phyloP scores from a whole-genome alignment of 2,888 invertebrate genomes.

The Opisthograptis luteolata region DNA sequence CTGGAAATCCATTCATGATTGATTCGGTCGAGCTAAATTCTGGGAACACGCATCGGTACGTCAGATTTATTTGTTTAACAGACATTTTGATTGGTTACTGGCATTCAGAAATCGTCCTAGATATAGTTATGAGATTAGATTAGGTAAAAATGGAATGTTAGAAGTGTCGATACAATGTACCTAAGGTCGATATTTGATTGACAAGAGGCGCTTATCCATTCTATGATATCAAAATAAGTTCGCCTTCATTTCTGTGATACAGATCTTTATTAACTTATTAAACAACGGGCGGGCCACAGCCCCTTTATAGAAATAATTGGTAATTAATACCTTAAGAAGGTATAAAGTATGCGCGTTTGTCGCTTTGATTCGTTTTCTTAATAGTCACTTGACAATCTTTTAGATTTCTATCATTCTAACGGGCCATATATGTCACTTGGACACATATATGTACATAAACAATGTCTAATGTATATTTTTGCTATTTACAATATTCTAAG shows the following conservation, averaged over 20 bases:
- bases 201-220: slow-evolving; percentile 1
- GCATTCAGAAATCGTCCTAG: slow-evolving; percentile 14
- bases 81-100: slow-evolving; percentile 3
- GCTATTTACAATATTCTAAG: too few relatives aligned
- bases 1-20: background rate
- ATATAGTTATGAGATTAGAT: background rate
- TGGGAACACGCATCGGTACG: background rate
- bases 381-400: background rate
- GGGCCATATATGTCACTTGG: too few relatives aligned
- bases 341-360: slow-evolving; percentile 6
- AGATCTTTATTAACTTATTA: slow-evolving; percentile 20
- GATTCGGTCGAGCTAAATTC: background rate
- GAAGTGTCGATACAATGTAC: background rate
- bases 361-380: background rate
- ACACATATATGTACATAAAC: too few relatives aligned
- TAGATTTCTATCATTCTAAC: background rate
- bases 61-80: background rate
- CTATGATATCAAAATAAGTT: slow-evolving; percentile 4
- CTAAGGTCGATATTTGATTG: background rate
- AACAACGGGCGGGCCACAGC: background rate
- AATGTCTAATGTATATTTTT: too few relatives aligned
- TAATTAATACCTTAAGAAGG: slow-evolving; percentile 8
- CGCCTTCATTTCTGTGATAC: slow-evolving; percentile 3
- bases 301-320: slow-evolving; percentile 10
- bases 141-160: background rate